Evolutionary conservation across 2,888 invertebrate species (phyloP).

Genomic region (Stegana nigrithorax): DNA sequence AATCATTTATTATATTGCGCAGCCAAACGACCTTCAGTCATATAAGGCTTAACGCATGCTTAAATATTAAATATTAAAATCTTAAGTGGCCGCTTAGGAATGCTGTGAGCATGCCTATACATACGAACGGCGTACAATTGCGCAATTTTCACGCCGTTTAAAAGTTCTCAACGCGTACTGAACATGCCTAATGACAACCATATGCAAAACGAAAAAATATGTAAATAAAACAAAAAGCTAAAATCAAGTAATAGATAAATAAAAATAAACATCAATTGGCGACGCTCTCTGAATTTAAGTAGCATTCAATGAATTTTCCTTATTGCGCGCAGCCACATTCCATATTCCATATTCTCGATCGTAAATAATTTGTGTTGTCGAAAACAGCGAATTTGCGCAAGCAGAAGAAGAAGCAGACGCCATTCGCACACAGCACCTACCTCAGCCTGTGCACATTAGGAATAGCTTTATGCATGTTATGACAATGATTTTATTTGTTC

Average conservation of each 20-base stretch:
- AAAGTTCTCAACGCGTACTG: neutral
- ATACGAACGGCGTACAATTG: too few relatives aligned
- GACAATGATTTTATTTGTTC: constrained; percentile 17
- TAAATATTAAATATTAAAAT: too few relatives aligned
- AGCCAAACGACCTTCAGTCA: too few relatives aligned
- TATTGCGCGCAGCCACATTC: constrained; percentile 18
- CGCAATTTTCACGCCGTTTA: too few relatives aligned
- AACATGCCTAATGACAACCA: constrained; percentile 13
- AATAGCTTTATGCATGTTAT: neutral
- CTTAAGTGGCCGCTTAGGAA: too few relatives aligned
- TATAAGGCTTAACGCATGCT: too few relatives aligned
- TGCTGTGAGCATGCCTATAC: too few relatives aligned
- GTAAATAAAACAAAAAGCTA: neutral
- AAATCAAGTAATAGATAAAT: too few relatives aligned
- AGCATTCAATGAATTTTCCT: constrained; percentile 2
- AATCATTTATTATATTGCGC: too few relatives aligned
- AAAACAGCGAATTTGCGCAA: neutral
- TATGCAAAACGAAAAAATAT: constrained; percentile 6
- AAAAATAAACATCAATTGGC: too few relatives aligned
- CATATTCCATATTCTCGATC: neutral
- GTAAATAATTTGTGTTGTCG: constrained; percentile 2
- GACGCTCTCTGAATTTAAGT: neutral
- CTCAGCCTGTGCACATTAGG: neutral
- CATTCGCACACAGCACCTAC: neutral
- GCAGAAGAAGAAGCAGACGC: neutral